Evolutionary conservation across 2,888 invertebrate genomes (phyloP).

Genomic region (Drosophila infuscata): DNA sequence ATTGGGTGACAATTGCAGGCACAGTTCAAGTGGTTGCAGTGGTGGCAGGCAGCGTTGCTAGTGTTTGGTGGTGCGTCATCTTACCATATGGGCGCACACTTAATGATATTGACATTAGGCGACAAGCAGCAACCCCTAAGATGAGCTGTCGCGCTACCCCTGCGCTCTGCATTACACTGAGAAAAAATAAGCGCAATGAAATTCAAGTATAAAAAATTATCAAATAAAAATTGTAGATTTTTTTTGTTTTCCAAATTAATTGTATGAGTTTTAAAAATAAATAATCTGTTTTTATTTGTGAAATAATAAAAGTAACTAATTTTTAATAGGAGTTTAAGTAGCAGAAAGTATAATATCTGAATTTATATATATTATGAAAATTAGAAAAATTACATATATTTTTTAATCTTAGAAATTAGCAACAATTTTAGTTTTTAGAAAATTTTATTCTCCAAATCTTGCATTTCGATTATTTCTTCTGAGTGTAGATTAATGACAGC

Average conservation of each 20-base stretch:
- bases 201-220: neutral
- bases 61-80: constrained; percentile 26
- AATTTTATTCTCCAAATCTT: neutral
- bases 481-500: constrained; percentile 47
- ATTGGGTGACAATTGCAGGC: constrained; percentile 70
- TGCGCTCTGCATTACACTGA: neutral
- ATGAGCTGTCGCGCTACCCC: constrained; percentile 1
- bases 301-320: neutral
- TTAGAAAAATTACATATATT: too few relatives aligned
- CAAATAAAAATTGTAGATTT: neutral
- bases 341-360: too few relatives aligned
- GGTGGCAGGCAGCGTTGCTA: constrained; percentile 11
- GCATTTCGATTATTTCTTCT: neutral
- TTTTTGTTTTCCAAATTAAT: too few relatives aligned
- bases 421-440: neutral
- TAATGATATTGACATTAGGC: constrained; percentile 79
- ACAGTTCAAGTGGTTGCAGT: constrained; percentile 53
- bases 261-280: too few relatives aligned
- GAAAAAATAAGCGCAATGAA: neutral
- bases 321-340: too few relatives aligned
- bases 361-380: too few relatives aligned
- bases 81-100: constrained; percentile 64
- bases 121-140: constrained; percentile 64
- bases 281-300: neutral
- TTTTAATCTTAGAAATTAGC: neutral